These are phyloP conservation scores for Ophiodon elongatus DNA, from an alignment of 2,113 vertebrate species.

Conservation along the genomic window DNA sequence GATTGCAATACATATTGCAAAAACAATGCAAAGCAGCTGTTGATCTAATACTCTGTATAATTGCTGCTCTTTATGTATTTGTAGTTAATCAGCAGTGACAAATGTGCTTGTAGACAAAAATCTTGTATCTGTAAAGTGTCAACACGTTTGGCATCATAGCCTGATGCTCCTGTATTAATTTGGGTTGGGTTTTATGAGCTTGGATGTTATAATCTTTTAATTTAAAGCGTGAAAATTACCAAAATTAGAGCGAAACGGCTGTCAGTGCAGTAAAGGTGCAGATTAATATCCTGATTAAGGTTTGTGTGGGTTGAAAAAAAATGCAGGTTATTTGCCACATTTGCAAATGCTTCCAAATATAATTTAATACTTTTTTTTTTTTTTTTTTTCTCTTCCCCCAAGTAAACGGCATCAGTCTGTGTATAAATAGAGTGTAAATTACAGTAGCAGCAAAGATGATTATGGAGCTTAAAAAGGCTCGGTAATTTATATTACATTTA, in stretches of 20 bases:
- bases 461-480: neutral
- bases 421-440: neutral
- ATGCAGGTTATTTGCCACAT: conserved; percentile 17
- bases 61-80: neutral
- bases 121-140: conserved; percentile 11
- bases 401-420: neutral
- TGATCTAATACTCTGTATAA: conserved; percentile 7
- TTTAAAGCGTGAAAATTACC: conserved; percentile 34
- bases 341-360: conserved; percentile 23
- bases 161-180: conserved; percentile 1
- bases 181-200: conserved; percentile 11
- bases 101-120: neutral
- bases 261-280: conserved; percentile 36
- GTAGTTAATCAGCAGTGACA: neutral
- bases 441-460: neutral
- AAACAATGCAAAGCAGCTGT: conserved; percentile 9
- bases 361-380: neutral
- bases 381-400: neutral
- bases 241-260: conserved; percentile 47
- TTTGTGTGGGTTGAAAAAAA: conserved; percentile 44
- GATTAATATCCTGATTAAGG: conserved; percentile 43
- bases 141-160: conserved; percentile 9
- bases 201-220: conserved; percentile 25
- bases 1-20: neutral
- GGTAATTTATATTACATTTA: neutral